These are phyloP conservation scores for Caenorhabditis plicata DNA, from an alignment of 2,888 invertebrate genomes.

Conservation along the genomic window DNA sequence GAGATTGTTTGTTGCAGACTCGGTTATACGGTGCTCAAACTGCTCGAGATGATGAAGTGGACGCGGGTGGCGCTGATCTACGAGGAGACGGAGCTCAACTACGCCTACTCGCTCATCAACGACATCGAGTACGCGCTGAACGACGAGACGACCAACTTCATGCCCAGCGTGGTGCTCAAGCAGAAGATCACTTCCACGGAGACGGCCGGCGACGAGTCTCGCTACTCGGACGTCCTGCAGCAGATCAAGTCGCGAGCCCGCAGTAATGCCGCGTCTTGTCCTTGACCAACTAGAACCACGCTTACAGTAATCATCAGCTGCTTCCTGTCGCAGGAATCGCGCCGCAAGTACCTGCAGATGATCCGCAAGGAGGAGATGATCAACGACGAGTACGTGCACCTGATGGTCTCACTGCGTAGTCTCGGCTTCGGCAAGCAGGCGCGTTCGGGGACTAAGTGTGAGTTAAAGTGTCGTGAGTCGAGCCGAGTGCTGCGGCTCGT, in stretches of 20 bases:
- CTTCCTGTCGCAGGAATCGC: conserved; percentile 4
- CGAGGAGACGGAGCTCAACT: conserved; percentile 13
- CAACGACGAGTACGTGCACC: conserved; percentile 55
- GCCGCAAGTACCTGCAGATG: conserved; percentile 20
- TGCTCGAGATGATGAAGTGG: conserved; percentile 36
- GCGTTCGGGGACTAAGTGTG: conserved; percentile 21
- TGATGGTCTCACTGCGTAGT: conserved; percentile 46
- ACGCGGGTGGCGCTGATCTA: conserved; percentile 29
- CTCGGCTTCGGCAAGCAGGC: conserved; percentile 37
- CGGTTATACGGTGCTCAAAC: conserved; percentile 28
- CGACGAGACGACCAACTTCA: background rate
- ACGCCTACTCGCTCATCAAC: conserved; percentile 22
- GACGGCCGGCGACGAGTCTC: conserved; percentile 3
- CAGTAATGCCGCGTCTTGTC: background rate
- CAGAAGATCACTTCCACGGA: conserved; percentile 8
- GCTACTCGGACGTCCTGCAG: conserved; percentile 9
- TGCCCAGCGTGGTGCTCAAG: conserved; percentile 19
- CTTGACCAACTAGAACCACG: too few species aligned
- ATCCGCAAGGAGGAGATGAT: conserved; percentile 35
- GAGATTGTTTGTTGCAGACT: conserved; percentile 16
- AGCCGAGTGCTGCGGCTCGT: too few species aligned
- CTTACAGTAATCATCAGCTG: conserved; percentile 17
- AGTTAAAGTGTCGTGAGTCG: conserved; percentile 30
- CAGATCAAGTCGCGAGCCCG: conserved; percentile 13
- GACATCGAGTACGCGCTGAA: conserved; percentile 33